A percentile compares a stretch with the other conserved stretches of the same genome.
Conservation (phyloP, 2,888 invertebrate species). For the Sinhomidia bicolor region DNA sequence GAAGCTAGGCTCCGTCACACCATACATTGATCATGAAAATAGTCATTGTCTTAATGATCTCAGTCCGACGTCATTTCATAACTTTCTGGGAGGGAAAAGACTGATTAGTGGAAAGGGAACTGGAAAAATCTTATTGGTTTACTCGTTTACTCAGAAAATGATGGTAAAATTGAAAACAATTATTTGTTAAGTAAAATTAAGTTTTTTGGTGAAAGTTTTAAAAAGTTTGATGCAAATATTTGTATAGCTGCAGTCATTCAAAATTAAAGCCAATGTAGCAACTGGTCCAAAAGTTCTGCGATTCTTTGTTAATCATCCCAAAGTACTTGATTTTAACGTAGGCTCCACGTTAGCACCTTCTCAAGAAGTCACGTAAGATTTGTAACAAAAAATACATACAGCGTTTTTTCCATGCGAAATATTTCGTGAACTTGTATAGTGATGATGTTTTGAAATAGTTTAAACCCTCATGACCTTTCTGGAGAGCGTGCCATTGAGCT, state of each 20-base stretch:
- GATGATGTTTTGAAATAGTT: constrained; percentile 5
- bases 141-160: constrained; percentile 62
- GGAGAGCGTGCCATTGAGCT: constrained; percentile 65
- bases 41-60: constrained; percentile 64
- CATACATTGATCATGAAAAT: constrained; percentile 49
- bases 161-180: no score
- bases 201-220: neutral
- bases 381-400: neutral
- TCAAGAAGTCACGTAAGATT: constrained; percentile 67
- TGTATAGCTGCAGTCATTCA: constrained; percentile 66
- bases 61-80: constrained; percentile 56
- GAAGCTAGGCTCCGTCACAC: constrained; percentile 35
- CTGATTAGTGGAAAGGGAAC: constrained; percentile 59
- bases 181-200: neutral
- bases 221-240: neutral
- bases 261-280: constrained; percentile 52
- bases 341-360: constrained; percentile 59
- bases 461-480: constrained; percentile 49
- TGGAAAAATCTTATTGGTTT: constrained; percentile 61
- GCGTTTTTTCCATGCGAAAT: constrained; percentile 1
- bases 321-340: constrained; percentile 61
- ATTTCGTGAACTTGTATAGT: neutral
- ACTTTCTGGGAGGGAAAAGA: constrained; percentile 61
- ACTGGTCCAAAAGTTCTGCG: constrained; percentile 70
- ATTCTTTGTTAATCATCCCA: constrained; percentile 69